A percentile compares a stretch with the other conserved stretches of the same genome.
Evolutionary conservation across 2,797 vertebrate species (phyloP).

Genomic region (Bradypus variegatus): DNA sequence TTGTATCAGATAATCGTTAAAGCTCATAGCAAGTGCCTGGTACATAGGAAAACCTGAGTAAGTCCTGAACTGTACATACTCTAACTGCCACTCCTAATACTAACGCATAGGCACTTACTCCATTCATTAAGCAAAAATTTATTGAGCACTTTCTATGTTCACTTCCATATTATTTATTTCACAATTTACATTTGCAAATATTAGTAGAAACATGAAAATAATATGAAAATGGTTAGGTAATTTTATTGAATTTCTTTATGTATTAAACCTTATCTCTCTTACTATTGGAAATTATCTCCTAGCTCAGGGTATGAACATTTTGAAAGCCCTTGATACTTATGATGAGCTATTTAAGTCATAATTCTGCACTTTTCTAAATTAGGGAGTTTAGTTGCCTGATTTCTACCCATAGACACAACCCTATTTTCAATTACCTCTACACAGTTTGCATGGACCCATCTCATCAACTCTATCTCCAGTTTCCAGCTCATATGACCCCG

Average conservation of each 20-base stretch:
- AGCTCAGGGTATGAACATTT: not conserved
- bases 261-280: not conserved
- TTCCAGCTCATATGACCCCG: not conserved
- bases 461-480: not conserved
- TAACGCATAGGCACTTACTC: not conserved
- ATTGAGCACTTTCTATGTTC: not conserved
- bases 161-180: not conserved
- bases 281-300: not conserved
- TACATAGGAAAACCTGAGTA: not conserved
- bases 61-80: not conserved
- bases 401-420: not conserved
- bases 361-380: not conserved
- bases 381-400: not conserved
- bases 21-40: not conserved
- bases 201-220: not conserved
- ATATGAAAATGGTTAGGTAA: not conserved
- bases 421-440: not conserved
- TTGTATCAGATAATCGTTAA: not conserved
- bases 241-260: not conserved
- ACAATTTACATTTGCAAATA: not conserved
- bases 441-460: not conserved
- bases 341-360: not conserved
- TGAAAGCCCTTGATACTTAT: not conserved
- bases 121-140: not conserved
- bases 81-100: not conserved